Percentiles rank a stretch among this genome's conserved stretches.
Evolutionary conservation across 1,140 invertebrate species (phyloP).

Genomic region (Magallana ariakensis): DNA sequence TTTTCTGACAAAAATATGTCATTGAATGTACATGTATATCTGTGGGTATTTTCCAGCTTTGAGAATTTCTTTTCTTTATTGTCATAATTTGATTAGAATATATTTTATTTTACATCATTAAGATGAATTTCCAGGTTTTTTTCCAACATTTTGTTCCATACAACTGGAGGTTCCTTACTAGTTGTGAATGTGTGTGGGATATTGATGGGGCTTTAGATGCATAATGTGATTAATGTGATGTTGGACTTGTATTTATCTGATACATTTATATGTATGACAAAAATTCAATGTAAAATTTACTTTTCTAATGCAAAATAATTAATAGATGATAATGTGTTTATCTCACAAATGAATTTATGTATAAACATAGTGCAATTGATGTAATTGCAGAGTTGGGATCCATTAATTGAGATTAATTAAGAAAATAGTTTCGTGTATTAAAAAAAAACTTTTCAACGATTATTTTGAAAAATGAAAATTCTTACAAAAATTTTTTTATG

Average conservation of each 20-base stretch:
- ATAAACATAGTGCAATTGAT: neutral
- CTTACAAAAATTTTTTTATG: too few relatives aligned
- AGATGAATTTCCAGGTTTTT: neutral
- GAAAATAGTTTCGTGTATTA: too few relatives aligned
- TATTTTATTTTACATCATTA: neutral
- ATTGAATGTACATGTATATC: neutral
- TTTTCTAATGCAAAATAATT: neutral
- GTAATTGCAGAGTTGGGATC: neutral
- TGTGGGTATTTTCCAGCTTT: neutral
- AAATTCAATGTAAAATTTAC: neutral
- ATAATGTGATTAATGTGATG: conserved; percentile 22
- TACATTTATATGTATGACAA: neutral
- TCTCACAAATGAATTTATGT: neutral
- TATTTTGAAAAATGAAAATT: too few relatives aligned
- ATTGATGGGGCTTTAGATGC: neutral
- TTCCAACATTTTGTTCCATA: conserved; percentile 19
- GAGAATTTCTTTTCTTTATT: neutral
- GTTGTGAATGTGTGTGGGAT: conserved; percentile 19
- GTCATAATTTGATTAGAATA: neutral
- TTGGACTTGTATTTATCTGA: neutral
- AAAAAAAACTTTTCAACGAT: too few relatives aligned
- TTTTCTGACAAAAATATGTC: neutral
- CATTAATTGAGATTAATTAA: conserved; percentile 9
- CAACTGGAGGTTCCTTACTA: neutral
- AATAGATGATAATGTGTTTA: too few relatives aligned